Percentiles rank a stretch among this genome's conserved stretches.
Conservation (phyloP, 2,797 vertebrate species). For the Coreius guichenoti region DNA sequence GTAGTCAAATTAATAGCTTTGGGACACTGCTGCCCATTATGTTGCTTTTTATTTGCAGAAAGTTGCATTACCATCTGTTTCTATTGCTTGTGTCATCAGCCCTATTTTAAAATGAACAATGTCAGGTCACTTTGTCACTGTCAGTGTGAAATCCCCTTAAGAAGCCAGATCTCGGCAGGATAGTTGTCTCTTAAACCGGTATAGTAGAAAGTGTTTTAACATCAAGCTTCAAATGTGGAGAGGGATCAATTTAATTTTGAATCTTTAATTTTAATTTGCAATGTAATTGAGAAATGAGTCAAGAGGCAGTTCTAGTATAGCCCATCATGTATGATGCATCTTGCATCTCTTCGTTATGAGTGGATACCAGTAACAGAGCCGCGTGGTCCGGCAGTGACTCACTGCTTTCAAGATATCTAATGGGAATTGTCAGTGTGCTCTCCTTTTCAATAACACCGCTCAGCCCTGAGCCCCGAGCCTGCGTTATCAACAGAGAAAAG, state of each 20-base stretch:
- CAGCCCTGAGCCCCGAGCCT: conserved; percentile 21
- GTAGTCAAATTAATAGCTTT: not conserved
- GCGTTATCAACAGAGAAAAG: conserved; percentile 52
- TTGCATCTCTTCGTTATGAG: conserved; percentile 8
- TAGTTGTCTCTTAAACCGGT: not conserved
- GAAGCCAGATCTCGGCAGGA: not conserved
- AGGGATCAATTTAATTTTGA: conserved; percentile 33
- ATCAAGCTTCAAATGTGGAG: conserved; percentile 16
- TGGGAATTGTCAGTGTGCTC: conserved; percentile 51
- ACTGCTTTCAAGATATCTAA: conserved; percentile 48
- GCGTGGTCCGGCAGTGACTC: conserved; percentile 45
- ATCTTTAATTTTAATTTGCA: conserved; percentile 44
- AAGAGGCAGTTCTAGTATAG: conserved; percentile 26
- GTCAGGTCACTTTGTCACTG: not conserved
- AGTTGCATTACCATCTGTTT: not conserved
- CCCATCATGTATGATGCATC: conserved; percentile 15
- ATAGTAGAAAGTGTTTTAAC: not conserved
- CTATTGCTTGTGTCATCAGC: not conserved
- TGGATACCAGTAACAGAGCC: conserved; percentile 29
- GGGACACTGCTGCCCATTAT: not conserved
- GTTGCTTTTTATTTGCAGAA: not conserved
- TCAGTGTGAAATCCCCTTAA: not conserved
- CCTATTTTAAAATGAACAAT: not conserved
- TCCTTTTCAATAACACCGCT: conserved; percentile 48
- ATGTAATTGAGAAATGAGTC: conserved; percentile 27